Conservation (phyloP, 2,113 vertebrate species). For the rat (Rattus norvegicus) region GRCr8 NC_086037.1:38469501-38470000, state of each 20-base stretch:
- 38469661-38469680: background rate
- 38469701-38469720: background rate
- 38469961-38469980: background rate
- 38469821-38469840: background rate
- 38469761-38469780: background rate
- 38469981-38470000: background rate
- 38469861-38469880: background rate
- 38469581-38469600: background rate
- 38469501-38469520: background rate
- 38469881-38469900: too few species aligned
- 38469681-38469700: background rate
- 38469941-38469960: background rate
- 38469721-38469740: background rate
- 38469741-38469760: background rate
- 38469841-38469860: background rate
- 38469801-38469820: background rate
- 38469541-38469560: background rate
- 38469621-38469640: background rate
- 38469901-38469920: too few species aligned
- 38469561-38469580: background rate
- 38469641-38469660: background rate
- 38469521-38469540: background rate
- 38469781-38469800: background rate
- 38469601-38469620: background rate
- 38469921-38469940: too few species aligned